Evolutionary conservation across 2,888 invertebrate species (phyloP).

Genomic region (Coecobrya sp.): DNA sequence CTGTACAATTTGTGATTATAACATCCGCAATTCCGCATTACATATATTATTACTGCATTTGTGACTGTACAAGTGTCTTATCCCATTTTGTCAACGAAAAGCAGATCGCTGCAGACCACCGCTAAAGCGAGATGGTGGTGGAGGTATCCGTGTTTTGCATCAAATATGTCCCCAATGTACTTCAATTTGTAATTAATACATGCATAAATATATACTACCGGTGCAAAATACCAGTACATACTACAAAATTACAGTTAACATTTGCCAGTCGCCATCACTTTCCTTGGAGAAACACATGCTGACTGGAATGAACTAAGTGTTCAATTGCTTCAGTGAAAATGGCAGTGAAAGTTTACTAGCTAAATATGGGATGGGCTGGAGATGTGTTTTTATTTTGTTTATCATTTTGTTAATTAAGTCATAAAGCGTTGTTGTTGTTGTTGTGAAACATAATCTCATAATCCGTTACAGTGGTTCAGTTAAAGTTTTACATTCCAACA

Average conservation of each 20-base stretch:
- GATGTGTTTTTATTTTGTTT: background rate
- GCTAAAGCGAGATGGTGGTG: background rate
- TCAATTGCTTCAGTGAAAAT: background rate
- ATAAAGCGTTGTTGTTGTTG: conserved; percentile 1
- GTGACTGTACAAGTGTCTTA: background rate
- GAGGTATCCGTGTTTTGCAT: background rate
- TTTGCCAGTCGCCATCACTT: background rate
- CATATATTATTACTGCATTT: background rate
- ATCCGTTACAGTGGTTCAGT: background rate
- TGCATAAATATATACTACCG: background rate
- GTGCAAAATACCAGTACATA: background rate
- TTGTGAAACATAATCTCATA: conserved; percentile 14
- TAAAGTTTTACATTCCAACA: conserved; percentile 1
- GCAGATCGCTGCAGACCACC: conserved; percentile 9
- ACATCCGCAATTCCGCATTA: background rate
- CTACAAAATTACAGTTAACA: background rate
- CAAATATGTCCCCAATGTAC: background rate
- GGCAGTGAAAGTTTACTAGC: background rate
- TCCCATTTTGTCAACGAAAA: conserved; percentile 40
- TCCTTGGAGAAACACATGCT: background rate
- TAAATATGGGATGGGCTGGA: background rate
- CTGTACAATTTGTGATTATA: background rate
- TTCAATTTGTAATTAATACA: background rate
- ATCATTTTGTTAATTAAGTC: background rate
- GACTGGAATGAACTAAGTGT: background rate